These are phyloP conservation scores for Antennarius striatus DNA, from an alignment of 2,113 vertebrate species.

Conservation along the genomic window DNA sequence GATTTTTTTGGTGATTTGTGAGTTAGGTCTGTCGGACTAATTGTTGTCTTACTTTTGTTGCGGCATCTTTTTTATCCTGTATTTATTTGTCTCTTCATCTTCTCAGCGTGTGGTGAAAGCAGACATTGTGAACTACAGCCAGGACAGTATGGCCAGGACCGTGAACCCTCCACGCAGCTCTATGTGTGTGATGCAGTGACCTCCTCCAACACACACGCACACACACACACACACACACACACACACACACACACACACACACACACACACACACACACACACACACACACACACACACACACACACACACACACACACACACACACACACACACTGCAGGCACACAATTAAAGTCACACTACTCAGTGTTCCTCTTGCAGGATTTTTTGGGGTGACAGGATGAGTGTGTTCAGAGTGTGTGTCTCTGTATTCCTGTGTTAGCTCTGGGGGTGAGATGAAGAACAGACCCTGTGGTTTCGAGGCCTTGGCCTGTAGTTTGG, in stretches of 20 bases:
- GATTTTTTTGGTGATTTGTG: too few species aligned
- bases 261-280: background rate
- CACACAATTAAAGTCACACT: conserved; percentile 6
- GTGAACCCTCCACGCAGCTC: conserved; percentile 92
- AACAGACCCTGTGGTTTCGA: conserved; percentile 47
- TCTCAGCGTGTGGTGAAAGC: conserved; percentile 95
- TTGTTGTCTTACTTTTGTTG: background rate
- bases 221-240: too few species aligned
- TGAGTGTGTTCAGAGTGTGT: conserved; percentile 27
- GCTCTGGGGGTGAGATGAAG: conserved; percentile 30
- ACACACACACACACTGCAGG: conserved; percentile 11
- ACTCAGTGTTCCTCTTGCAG: conserved; percentile 64
- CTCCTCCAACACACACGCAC: conserved; percentile 14
- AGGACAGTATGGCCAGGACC: conserved; percentile 89
- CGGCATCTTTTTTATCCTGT: conserved; percentile 9
- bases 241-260: conserved; percentile 8
- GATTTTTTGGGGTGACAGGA: conserved; percentile 23
- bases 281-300: conserved; percentile 21
- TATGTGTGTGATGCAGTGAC: conserved; percentile 87
- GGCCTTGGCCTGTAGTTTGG: conserved; percentile 42
- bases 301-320: conserved; percentile 1
- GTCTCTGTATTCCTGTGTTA: conserved; percentile 46
- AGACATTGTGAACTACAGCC: conserved; percentile 99
- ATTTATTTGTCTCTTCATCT: conserved; percentile 12
- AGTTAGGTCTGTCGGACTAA: too few species aligned